Conservation (phyloP, 2,888 invertebrate genomes). For the Chaitophorus viminalis region DNA sequence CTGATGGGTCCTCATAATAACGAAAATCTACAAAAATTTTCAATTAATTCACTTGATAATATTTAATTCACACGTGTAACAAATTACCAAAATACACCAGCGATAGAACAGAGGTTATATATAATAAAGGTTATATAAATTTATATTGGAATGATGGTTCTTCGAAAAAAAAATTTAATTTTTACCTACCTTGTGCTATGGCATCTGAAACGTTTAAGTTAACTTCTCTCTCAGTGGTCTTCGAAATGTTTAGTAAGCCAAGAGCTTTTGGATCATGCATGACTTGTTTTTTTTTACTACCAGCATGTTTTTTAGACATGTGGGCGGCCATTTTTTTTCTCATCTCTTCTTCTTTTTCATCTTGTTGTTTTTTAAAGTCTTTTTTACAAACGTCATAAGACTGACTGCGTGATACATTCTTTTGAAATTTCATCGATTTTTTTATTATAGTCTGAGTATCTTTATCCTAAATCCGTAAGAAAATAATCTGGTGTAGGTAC, state of each 20-base stretch:
- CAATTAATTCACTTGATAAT: not conserved
- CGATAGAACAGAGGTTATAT: not conserved
- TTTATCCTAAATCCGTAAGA: constrained; percentile 68
- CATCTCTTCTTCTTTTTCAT: constrained; percentile 77
- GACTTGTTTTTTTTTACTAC: not conserved
- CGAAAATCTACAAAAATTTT: constrained; percentile 78
- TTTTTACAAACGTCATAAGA: constrained; percentile 89
- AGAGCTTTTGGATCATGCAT: not conserved
- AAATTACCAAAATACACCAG: not conserved
- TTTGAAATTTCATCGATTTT: constrained; percentile 71
- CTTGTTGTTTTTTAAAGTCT: constrained; percentile 80
- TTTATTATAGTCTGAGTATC: constrained; percentile 88
- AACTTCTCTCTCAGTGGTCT: constrained; percentile 90
- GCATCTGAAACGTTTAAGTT: constrained; percentile 95
- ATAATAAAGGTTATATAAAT: not conserved
- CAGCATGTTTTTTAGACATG: constrained; percentile 71
- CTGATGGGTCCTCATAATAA: constrained; percentile 96
- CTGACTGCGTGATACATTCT: constrained; percentile 82
- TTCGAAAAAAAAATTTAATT: constrained; percentile 63
- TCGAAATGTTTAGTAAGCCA: constrained; percentile 71
- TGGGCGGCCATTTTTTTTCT: constrained; percentile 69
- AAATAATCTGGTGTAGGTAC: not conserved
- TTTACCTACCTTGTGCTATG: constrained; percentile 79
- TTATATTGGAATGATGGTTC: not conserved
- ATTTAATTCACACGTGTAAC: not conserved